phyloP scores from a whole-genome alignment of 2,888 invertebrate species.

The Gnatocerus cornutus region DNA sequence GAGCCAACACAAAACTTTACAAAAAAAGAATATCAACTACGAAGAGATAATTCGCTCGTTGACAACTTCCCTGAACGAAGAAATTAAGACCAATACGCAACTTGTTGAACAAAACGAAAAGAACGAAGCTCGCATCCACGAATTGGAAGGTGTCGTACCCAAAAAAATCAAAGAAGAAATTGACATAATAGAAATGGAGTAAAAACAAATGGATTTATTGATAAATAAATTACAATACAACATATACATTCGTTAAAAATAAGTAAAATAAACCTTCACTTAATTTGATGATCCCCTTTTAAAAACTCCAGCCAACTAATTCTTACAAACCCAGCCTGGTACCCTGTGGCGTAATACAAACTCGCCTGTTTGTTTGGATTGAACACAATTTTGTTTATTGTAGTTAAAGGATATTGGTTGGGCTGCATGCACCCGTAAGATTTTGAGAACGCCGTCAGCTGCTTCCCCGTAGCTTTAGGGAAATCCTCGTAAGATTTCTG shows the following conservation, averaged over 20 bases:
- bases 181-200: conserved; percentile 33
- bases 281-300: conserved; percentile 56
- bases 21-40: conserved; percentile 9
- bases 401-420: conserved; percentile 64
- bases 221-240: conserved; percentile 41
- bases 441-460: conserved; percentile 30
- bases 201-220: conserved; percentile 39
- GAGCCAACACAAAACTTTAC: conserved; percentile 10
- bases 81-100: conserved; percentile 23
- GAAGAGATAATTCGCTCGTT: conserved; percentile 11
- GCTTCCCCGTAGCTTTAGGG: conserved; percentile 44
- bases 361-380: conserved; percentile 71
- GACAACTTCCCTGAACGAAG: conserved; percentile 5
- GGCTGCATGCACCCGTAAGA: conserved; percentile 27
- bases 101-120: conserved; percentile 19
- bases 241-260: conserved; percentile 32
- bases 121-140: conserved; percentile 7
- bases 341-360: conserved; percentile 70
- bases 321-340: conserved; percentile 71
- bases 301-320: conserved; percentile 63
- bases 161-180: conserved; percentile 11
- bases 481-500: conserved; percentile 54
- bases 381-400: conserved; percentile 68
- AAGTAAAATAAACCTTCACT: conserved; percentile 24
- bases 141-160: too few relatives aligned